phyloP scores from a whole-genome alignment of 2,113 vertebrate species.

The Anhinga anhinga region DNA sequence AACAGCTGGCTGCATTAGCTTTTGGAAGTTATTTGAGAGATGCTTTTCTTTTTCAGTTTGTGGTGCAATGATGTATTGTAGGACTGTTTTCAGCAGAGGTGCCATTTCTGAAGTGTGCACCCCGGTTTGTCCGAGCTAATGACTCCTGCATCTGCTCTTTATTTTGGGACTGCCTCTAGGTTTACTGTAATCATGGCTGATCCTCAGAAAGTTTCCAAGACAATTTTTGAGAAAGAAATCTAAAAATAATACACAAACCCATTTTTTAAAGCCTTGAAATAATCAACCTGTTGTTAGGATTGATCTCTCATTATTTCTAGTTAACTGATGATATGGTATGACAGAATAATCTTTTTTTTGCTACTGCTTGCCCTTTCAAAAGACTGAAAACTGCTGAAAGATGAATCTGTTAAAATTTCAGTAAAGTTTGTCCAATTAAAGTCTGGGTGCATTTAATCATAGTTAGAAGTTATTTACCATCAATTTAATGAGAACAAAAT shows the following conservation, averaged over 20 bases:
- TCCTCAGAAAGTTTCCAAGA: neutral
- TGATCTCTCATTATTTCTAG: neutral
- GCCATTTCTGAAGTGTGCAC: neutral
- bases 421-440: neutral
- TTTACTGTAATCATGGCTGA: neutral
- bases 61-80: neutral
- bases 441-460: neutral
- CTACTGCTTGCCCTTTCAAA: neutral
- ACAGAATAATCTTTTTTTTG: neutral
- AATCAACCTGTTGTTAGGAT: neutral
- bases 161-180: neutral
- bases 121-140: neutral
- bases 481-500: neutral
- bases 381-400: neutral
- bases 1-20: neutral
- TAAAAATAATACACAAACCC: neutral
- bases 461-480: neutral
- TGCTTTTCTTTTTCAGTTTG: neutral
- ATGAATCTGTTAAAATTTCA: neutral
- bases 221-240: neutral
- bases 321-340: neutral
- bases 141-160: neutral
- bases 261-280: neutral
- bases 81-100: neutral
- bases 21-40: neutral